Evolutionary conservation across 2,113 vertebrate species (phyloP).

Genomic region (Mystacornis crossleyi): DNA sequence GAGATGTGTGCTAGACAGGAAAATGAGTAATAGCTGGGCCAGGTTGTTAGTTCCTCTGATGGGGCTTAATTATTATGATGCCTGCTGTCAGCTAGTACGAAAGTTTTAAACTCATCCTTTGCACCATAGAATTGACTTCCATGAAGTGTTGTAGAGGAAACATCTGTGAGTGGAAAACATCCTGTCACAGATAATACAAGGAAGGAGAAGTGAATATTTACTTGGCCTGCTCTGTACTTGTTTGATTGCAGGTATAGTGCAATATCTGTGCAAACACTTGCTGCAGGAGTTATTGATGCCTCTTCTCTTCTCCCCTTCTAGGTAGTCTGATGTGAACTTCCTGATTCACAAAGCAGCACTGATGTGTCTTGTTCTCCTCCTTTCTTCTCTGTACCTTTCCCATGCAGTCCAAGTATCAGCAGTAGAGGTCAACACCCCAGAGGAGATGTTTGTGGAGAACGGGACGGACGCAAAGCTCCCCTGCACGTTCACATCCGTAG

Average conservation of each 20-base stretch:
- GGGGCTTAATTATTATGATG: neutral
- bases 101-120: neutral
- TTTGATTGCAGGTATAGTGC: neutral
- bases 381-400: neutral
- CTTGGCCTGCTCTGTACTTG: neutral
- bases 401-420: constrained; percentile 58
- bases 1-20: neutral
- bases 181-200: constrained; percentile 12
- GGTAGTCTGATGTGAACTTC: neutral
- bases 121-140: neutral
- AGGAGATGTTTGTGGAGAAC: constrained; percentile 86
- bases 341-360: neutral
- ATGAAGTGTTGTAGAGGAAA: constrained; percentile 18
- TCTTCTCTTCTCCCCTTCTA: neutral
- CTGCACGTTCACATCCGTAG: constrained; percentile 84
- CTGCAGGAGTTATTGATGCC: neutral
- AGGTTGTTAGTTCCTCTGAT: neutral
- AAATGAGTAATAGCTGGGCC: neutral
- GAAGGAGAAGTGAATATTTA: neutral
- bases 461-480: constrained; percentile 85
- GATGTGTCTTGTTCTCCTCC: neutral
- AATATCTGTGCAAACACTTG: neutral
- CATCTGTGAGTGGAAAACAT: constrained; percentile 36
- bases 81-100: neutral
- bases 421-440: constrained; percentile 81